phyloP scores from a whole-genome alignment of 1,140 invertebrate genomes.

The Drosophila nikananu region DNA sequence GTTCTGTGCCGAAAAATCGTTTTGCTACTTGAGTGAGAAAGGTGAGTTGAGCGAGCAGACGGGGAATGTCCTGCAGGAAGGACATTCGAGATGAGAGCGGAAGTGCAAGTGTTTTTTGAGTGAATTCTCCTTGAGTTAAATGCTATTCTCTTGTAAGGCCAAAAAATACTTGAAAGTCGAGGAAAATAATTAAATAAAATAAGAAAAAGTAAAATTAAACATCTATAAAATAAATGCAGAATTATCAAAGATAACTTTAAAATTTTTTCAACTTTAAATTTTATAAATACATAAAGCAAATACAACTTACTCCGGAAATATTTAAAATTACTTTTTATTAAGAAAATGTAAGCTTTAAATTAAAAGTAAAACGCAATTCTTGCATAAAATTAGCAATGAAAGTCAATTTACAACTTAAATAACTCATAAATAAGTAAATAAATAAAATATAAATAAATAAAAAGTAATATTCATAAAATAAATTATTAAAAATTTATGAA shows the following conservation, averaged over 20 bases:
- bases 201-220: neutral
- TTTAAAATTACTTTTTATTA: neutral
- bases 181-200: neutral
- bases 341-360: neutral
- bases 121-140: constrained; percentile 3
- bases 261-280: neutral
- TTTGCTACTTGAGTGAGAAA: constrained; percentile 70
- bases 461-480: neutral
- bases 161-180: neutral
- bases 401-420: neutral
- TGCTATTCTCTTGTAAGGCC: neutral
- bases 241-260: no score
- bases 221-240: neutral
- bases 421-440: neutral
- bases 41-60: constrained; percentile 57
- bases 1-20: constrained; percentile 48
- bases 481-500: neutral
- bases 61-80: constrained; percentile 38
- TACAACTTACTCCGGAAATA: neutral
- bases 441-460: neutral
- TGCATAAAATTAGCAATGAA: neutral
- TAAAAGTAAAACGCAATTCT: neutral
- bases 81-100: constrained; percentile 12
- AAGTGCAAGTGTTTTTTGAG: constrained; percentile 4
- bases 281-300: neutral